Conservation (phyloP, 2,888 invertebrate species). For the Parnassius glacialis region DNA sequence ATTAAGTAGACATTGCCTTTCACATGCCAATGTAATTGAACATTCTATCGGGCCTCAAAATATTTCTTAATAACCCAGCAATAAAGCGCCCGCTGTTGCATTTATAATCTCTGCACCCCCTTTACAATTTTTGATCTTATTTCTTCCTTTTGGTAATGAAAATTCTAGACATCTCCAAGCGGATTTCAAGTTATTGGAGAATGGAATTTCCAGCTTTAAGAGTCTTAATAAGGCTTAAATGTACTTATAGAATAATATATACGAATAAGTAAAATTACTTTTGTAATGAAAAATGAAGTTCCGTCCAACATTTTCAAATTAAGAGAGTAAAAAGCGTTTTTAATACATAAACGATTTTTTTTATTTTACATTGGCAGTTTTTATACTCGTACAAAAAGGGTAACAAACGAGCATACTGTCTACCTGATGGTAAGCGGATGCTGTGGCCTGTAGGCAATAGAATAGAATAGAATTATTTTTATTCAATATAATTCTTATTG, state of each 20-base stretch:
- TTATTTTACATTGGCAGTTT: too few relatives aligned
- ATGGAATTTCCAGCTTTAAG: conserved; percentile 38
- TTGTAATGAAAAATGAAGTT: conserved; percentile 5
- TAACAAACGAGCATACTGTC: too few relatives aligned
- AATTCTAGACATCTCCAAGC: conserved; percentile 57
- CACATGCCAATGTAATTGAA: conserved; percentile 62
- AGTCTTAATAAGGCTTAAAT: conserved; percentile 30
- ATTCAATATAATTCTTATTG: too few relatives aligned
- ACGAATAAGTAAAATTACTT: conserved; percentile 19
- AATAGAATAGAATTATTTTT: too few relatives aligned
- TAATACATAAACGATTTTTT: too few relatives aligned
- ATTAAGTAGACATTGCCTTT: conserved; percentile 44
- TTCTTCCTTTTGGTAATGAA: conserved; percentile 47
- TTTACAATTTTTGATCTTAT: conserved; percentile 40
- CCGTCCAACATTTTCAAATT: too few relatives aligned
- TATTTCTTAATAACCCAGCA: conserved; percentile 53
- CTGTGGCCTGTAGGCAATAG: too few relatives aligned
- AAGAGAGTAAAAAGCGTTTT: too few relatives aligned
- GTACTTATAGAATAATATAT: conserved; percentile 18
- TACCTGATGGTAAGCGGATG: too few relatives aligned
- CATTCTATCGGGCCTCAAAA: conserved; percentile 56
- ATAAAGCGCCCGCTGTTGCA: conserved; percentile 45
- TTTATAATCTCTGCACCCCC: conserved; percentile 52
- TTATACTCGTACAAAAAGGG: too few relatives aligned
- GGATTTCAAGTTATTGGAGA: conserved; percentile 51